Evolutionary conservation across 2,113 vertebrate species (phyloP), one percentile per base, ranked within the genome.

Genomic region (Eubucco bourcierii): DNA sequence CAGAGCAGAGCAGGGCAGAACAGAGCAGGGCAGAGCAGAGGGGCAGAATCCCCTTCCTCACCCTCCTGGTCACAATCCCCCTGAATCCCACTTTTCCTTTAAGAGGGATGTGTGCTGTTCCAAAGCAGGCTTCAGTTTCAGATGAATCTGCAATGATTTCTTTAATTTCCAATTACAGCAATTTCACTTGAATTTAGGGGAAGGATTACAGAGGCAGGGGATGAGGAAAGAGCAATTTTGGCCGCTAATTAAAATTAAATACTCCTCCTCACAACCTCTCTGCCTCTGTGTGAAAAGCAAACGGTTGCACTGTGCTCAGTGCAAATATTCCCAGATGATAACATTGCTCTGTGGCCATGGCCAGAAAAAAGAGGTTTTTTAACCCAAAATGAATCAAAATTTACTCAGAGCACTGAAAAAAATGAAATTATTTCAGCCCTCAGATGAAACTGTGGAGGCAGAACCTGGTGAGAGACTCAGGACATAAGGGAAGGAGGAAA

Each of bases 241-340:
- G 74, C 25, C 47, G 16, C 47, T 88, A 84, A 90, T 93, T 88
- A 83, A 75, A 94, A 92, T 90, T 67, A 92, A 95, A 93, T 80
- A 76, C 19, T 90, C 86, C 37, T 83, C 44, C 65, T 70, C 19
- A 12, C 41, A 83, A 88, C 10, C 7, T 11, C 25, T 78, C 7
- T 4, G 16, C 52, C 5, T 12, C 59, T 55, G 16, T 1, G 1
- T 52, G 41, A 90, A 90, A 84, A 88, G 82, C 53, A 83, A 90
- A 92, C 6, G 80, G 34, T 70, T 93, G 34, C 68, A 28, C n/a
- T 33, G 56, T 13, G 44, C 15, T 29, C 68, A 71, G 60, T 41
- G 86, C 29, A 90, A 92, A 86, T 64, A 71, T 37, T 80, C 73
- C 73, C 83, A 39, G 80, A 88, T 0, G 8, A 47, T 9, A 3